These are phyloP conservation scores for Pseudomugil gertrudae DNA, from an alignment of 2,797 vertebrate genomes.

Conservation along the genomic window DNA sequence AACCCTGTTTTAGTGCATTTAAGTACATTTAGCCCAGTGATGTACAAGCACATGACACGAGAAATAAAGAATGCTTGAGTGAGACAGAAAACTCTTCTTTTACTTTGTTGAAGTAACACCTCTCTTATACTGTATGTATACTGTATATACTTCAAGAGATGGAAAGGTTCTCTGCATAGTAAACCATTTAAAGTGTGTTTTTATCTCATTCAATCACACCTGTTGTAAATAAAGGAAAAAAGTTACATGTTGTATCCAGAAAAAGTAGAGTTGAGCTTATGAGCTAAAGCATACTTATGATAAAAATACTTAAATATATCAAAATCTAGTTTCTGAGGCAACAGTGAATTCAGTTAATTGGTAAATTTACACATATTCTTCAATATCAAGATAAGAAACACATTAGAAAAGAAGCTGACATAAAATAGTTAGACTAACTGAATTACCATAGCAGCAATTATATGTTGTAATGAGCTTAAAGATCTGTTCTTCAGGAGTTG, in stretches of 20 bases:
- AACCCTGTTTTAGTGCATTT: conserved; percentile 1
- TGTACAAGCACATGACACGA: background rate
- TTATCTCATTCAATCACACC: background rate
- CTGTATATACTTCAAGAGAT: too few relatives aligned
- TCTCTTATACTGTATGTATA: too few relatives aligned
- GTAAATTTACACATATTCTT: background rate
- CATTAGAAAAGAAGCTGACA: background rate
- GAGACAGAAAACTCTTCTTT: background rate
- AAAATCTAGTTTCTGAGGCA: background rate
- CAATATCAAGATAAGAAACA: background rate
- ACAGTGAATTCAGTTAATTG: background rate
- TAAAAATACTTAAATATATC: background rate
- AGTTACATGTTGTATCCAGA: too few relatives aligned
- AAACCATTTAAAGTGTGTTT: background rate
- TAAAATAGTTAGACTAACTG: background rate
- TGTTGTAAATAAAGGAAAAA: too few relatives aligned
- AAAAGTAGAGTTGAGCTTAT: too few relatives aligned
- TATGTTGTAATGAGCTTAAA: background rate
- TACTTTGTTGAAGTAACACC: too few relatives aligned
- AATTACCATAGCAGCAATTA: conserved; percentile 15
- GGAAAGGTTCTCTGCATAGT: background rate
- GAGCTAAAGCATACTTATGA: too few relatives aligned
- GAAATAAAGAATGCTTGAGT: background rate
- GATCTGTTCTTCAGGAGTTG: background rate
- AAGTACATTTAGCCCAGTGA: conserved; percentile 2